Evolutionary conservation across 1,140 invertebrate species (phyloP), one percentile per base, ranked within the genome.

Genomic region (Micrasema minimum): DNA sequence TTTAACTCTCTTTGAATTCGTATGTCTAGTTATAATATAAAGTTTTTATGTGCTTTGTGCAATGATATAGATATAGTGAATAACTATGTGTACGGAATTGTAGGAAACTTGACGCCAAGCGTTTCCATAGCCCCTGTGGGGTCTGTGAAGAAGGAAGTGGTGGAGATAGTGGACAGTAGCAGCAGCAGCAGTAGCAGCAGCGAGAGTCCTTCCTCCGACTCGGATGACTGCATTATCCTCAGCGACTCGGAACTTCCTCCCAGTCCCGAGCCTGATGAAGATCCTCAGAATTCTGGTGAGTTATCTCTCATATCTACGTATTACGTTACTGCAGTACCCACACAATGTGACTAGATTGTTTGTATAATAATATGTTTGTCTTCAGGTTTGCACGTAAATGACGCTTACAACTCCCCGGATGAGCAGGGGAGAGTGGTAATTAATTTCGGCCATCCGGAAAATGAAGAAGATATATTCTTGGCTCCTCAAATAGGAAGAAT

Each of bases 401-500:
- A 98, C 84, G 83, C 90, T n/a, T 93, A 95, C 77, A 99, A 99
- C 83, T 83, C 92, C 69, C 93, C 94, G 2, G 96, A 99, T 84
- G 92, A 94, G 66, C 89, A 96, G 79, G 97, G 97, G 2, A 85
- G 94, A 46, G 95, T 99, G 16, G 83, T 98, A 31, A 93, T 99
- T 22, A 99, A 99, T 82, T 91, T 98, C 45, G 96, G 95, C n/a
- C 96, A 99, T 85, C 93, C 95, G 0, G 89, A 93, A 46, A 90
- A 90, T 61, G 98, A 99, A 78, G 90, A 92, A 18, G 97, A 98
- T 79, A 92, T 99, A 48, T 99, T 92, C 81, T 85, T 99, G 37
- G 93, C 96, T 5, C 92, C 94, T 2, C 96, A 99, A 81, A 93
- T 99, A 55, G 93, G 95, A 0, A 88, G 91, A 76, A 88, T 94